Evolutionary conservation across 2,113 vertebrate species (phyloP).

Genomic region (Bucco capensis): DNA sequence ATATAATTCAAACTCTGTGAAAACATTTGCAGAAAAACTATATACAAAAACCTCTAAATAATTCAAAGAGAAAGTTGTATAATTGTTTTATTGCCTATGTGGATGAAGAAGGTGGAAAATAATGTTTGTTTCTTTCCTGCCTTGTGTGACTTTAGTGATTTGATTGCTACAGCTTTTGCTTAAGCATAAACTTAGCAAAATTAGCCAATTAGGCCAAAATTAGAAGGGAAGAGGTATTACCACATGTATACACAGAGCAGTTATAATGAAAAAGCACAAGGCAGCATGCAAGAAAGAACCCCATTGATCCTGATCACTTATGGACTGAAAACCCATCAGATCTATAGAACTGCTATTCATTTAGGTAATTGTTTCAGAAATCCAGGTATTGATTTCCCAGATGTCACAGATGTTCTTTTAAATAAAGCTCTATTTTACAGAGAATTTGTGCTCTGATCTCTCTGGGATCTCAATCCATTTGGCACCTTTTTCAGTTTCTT

Average conservation of each 20-base stretch:
- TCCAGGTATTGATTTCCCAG: background rate
- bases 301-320: background rate
- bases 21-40: background rate
- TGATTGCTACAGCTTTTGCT: background rate
- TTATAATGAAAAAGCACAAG: background rate
- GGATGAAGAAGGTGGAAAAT: background rate
- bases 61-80: background rate
- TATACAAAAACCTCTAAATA: background rate
- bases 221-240: background rate
- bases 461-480: background rate
- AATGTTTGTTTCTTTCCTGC: background rate
- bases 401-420: background rate
- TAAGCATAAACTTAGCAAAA: background rate
- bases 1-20: background rate
- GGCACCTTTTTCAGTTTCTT: background rate
- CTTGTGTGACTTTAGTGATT: background rate
- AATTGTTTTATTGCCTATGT: background rate
- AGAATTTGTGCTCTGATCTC: background rate
- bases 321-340: background rate
- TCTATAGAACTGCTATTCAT: background rate
- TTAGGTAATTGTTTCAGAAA: background rate
- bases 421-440: background rate
- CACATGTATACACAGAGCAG: background rate
- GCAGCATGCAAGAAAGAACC: background rate
- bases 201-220: background rate